phyloP scores from a whole-genome alignment of 2,797 vertebrate species.

The Micromesistius poutassou region DNA sequence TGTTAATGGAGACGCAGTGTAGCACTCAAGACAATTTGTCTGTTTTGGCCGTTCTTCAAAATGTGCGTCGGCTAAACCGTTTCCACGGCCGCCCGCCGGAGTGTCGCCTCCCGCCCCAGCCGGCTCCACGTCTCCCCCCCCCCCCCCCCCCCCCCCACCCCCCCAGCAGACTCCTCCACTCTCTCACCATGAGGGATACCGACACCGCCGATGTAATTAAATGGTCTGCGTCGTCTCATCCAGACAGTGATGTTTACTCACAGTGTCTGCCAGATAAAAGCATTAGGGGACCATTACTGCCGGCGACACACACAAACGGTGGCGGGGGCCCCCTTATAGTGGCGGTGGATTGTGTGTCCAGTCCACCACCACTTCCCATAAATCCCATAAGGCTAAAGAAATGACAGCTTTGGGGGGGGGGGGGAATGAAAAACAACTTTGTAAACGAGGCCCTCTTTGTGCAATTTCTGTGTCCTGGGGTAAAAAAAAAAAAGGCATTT shows the following conservation, averaged over 20 bases:
- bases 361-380: slow-evolving; percentile 42
- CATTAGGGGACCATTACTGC: slow-evolving; percentile 54
- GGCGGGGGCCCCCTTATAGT: slow-evolving; percentile 39
- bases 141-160: neutral
- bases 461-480: slow-evolving; percentile 39
- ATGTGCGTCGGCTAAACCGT: neutral
- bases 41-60: neutral
- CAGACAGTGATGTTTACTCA: slow-evolving; percentile 49
- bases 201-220: slow-evolving; percentile 55
- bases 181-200: slow-evolving; percentile 47
- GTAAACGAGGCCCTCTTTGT: slow-evolving; percentile 52
- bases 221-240: slow-evolving; percentile 42
- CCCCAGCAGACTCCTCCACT: slow-evolving; percentile 14
- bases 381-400: slow-evolving; percentile 56
- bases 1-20: neutral
- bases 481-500: slow-evolving; percentile 9
- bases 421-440: slow-evolving; percentile 45
- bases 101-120: slow-evolving; percentile 3
- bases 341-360: slow-evolving; percentile 52
- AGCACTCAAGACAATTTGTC: neutral
- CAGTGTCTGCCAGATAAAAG: slow-evolving; percentile 55
- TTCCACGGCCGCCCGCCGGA: neutral
- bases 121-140: slow-evolving; percentile 23
- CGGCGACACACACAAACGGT: slow-evolving; percentile 22
- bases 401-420: slow-evolving; percentile 49